Evolutionary conservation across 2,888 invertebrate species (phyloP), one percentile per base, ranked within the genome.

Genomic region (Trichopria drosophilae): DNA sequence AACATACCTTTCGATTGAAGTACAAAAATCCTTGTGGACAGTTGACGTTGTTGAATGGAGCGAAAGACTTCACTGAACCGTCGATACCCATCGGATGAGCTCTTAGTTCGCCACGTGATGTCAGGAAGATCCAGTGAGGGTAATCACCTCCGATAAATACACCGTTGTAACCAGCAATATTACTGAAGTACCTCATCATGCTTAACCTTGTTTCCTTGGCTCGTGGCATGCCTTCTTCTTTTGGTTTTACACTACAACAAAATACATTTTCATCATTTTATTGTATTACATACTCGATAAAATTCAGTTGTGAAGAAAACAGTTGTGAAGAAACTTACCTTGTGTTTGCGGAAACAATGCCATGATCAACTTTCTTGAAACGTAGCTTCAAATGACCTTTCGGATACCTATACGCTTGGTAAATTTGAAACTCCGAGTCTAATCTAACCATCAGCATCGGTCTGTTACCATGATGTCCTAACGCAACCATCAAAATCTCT

Each of bases 1-100:
- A 22, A 24, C 13, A 51, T 63, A 88, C 88, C 79, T 89, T 88
- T 57, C 82, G 83, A 65, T 93, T 94, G 68, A 97, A 94, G 70
- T 96, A 97, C 1, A 98, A 77, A 77, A 98, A 96, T 0, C 98
- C 99, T 72, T 92, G 87, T 0, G 91, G 90, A 68, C 98, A 98
- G 76, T 97, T 97, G 43, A 94, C 84, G 72, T 98, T 98, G 75
- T 97, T 91, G 76, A 99, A 99, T 13, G 94, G 84, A 0, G 98
- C 92, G 78, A 98, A 96, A 60, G 88, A 87, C 31, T 84, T 82
- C 36, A 93, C 84, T 45, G 84, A 81, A 0, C 90, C 90, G 67
- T 93, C 92, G 2, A 90, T 83, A 36, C 84, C 81, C 82, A 99
- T 88, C 4, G 94, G 90, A 77, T 99, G 99, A 6, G 87, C 79